Evolutionary conservation across 23 tunicate species (phyloP).

Genomic region (Styela plicata): DNA sequence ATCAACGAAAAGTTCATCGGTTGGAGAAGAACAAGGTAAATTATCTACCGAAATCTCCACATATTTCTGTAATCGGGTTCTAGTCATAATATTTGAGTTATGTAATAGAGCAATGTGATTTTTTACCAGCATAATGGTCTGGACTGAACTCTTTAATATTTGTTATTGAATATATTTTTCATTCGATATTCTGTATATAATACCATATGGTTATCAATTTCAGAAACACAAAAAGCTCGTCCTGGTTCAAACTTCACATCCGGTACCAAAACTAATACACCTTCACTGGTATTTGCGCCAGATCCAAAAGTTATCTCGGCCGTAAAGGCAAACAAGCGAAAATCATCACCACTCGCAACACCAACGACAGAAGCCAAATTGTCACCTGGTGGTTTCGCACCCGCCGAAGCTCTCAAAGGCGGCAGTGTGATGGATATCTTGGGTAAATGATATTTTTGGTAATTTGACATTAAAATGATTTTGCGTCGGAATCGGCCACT

Average conservation of each 20-base stretch:
- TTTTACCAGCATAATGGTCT: too few species aligned
- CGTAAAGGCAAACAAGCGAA: not conserved
- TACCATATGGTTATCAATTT: too few species aligned
- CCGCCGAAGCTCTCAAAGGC: conserved; percentile 6
- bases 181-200: too few species aligned
- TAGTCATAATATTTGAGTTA: too few species aligned
- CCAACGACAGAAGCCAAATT: not conserved
- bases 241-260: not conserved
- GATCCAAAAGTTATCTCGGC: conserved; percentile 27
- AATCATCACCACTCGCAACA: conserved; percentile 13
- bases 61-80: too few species aligned
- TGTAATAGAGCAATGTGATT: too few species aligned
- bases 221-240: conserved; percentile 12
- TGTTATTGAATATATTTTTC: too few species aligned
- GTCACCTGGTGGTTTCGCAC: not conserved
- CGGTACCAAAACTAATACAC: not conserved
- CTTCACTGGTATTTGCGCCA: conserved; percentile 20
- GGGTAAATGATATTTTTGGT: too few species aligned
- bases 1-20: conserved; percentile 8
- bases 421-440: conserved; percentile 53
- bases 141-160: too few species aligned
- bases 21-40: not conserved
- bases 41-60: not conserved
- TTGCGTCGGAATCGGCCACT: too few species aligned
- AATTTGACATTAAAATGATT: too few species aligned